Base-by-base conservation (phyloP, 2,797 vertebrate genomes). In the Lepidocolaptes lacrymiger region DNA sequence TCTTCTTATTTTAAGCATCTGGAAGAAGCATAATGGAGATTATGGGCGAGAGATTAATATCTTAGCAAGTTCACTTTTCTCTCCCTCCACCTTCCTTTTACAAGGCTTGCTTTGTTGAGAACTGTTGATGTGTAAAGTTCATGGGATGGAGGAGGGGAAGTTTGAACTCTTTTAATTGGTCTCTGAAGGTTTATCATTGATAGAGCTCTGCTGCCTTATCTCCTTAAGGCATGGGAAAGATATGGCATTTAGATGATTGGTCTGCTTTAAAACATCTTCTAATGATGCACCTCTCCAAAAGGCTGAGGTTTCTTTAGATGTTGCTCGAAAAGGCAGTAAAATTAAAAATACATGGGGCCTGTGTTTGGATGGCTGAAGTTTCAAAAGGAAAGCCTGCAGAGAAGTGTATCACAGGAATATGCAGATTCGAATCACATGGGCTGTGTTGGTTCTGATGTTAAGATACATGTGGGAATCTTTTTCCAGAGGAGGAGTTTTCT, bases 61-160 rank as follows among this genome's bases (percentile, higher is more conserved):
- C 7, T 76, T 66, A 37, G 10, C 16, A 30, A 36, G 39, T 58
- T 80, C 41, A 22, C 26, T 78, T 85, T 64, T 87, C 46, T 85
- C 37, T 72, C 10, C 37, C 18, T 79, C 18, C 13, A 2, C 52
- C 52, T 86, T 75, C 48, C n/a, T 89, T 63, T 48, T 49, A 49
- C 24, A 49, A 41, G 48, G 26, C 36, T 74, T 30, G 7, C 79
- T 76, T 41, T 48, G 0, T 69, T 76, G 69, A 32, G 37, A 73
- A 13, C 15, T 46, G 30, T 66, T 66, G 30, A 26, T 62, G 3
- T 43, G 48, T 88, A 43, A 73, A 83, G 27, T 63, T 81, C 1
- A 1, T 2, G 7, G 28, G 39, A 32, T 3, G 14, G 44, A 12
- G 3, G 15, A 4, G 2, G 6, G 37, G 12, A 2, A 34, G 16